Base-by-base conservation (phyloP, 2,113 vertebrate species). In the Apteryx owenii region DNA sequence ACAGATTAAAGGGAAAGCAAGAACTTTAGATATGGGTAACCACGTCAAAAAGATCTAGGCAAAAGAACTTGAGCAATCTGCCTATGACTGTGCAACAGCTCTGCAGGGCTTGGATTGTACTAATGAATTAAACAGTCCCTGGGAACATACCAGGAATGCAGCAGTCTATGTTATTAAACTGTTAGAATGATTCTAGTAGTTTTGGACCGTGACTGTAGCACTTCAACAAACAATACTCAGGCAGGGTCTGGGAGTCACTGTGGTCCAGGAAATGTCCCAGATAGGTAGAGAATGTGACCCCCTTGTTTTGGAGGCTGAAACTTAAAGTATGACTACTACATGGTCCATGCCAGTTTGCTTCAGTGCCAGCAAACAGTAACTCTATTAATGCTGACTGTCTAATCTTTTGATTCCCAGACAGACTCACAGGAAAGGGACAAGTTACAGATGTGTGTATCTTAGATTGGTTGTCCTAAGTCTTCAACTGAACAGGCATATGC, bases 181-280 rank as follows among this genome's bases (percentile, higher is more conserved):
- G 5, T 53, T 66, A 71, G 36, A 62, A 53, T 60, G 14, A 65
- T 6, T n/a, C 18, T 80, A 20, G 50, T 16, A n/a, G 36, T 28
- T 21, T 10, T 69, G 12, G 11, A 56, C 7, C 20, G 42, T 19
- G 84, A 31, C 4, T 53, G 70, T 5, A 31, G 18, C 42, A 46
- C 65, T 31, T 17, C 65, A 51, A n/a, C 17, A 53, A 51, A 50
- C 10, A 16, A 36, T 36, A 36, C 22, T 61, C 13, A 46, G 38
- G 3, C 2, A 5, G 56, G 8, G 2, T 0, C 84, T 40, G 4
- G 36, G 12, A 84, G 61, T 48, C 19, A n/a, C 2, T 12, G 38
- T 31, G 16, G 5, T 14, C 23, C 20, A 78, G 61, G 33, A 85
- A 62, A 79, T 48, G 1, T 2, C 73, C 16, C 6, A 16, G 65